Conservation (phyloP, 2,113 vertebrate genomes). For the Agapornis roseicollis region DNA sequence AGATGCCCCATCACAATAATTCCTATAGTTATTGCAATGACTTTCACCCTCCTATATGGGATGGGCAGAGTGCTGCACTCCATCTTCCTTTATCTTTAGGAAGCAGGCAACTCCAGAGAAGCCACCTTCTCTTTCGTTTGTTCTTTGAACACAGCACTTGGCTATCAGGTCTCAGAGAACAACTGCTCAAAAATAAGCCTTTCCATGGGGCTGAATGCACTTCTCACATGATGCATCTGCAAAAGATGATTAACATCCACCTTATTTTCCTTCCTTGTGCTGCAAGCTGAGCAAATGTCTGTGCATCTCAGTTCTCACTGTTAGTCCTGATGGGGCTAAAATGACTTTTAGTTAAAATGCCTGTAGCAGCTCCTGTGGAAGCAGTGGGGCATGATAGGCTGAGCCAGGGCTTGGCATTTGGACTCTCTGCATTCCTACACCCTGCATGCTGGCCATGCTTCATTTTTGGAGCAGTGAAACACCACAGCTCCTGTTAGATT, state of each 20-base stretch:
- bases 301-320: neutral
- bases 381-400: neutral
- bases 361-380: neutral
- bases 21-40: neutral
- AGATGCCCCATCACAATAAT: neutral
- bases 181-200: conserved; percentile 26
- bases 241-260: neutral
- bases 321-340: neutral
- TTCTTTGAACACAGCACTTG: neutral
- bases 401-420: neutral
- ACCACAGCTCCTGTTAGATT: neutral
- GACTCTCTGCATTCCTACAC: neutral
- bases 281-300: neutral
- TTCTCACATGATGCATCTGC: neutral
- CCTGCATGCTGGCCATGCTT: neutral
- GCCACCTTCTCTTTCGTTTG: conserved; percentile 6
- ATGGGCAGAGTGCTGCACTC: conserved; percentile 1
- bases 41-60: neutral
- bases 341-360: neutral
- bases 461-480: neutral
- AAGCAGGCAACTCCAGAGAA: conserved; percentile 30
- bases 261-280: neutral
- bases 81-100: conserved; percentile 58
- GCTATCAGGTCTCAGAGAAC: conserved; percentile 12
- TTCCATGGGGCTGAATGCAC: neutral